Conservation (phyloP, 2,113 vertebrate genomes). For the Orthochromis malagaraziensis region DNA sequence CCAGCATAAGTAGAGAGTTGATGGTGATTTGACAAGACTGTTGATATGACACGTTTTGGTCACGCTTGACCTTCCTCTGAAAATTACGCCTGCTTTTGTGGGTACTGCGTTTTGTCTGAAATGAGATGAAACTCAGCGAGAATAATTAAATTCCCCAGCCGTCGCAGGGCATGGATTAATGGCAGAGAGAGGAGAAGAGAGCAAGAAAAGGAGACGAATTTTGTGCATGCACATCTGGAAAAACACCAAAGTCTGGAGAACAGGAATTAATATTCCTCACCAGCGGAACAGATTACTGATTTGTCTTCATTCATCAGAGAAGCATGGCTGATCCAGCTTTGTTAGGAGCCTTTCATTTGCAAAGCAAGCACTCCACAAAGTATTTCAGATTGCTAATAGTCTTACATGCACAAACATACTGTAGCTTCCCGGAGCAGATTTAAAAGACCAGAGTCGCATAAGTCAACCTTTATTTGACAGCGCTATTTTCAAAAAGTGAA, state of each 20-base stretch:
- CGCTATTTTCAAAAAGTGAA: neutral
- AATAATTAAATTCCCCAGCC: conserved; percentile 38
- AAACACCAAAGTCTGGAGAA: conserved; percentile 32
- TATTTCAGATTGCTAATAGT: conserved; percentile 14
- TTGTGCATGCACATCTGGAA: conserved; percentile 35
- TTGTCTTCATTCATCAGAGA: conserved; percentile 28
- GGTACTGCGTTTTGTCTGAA: conserved; percentile 35
- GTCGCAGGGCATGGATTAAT: conserved; percentile 21
- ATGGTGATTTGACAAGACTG: conserved; percentile 50
- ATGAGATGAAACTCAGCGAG: conserved; percentile 26
- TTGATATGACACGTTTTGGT: conserved; percentile 38
- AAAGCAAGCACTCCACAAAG: conserved; percentile 12
- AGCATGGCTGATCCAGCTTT: conserved; percentile 31
- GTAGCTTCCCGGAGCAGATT: neutral
- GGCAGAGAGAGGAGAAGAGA: neutral
- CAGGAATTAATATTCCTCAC: conserved; percentile 32
- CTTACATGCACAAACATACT: neutral
- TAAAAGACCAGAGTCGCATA: neutral
- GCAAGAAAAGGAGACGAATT: neutral
- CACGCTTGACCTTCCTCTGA: conserved; percentile 34
- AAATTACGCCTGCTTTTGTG: conserved; percentile 29
- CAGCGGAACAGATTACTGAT: conserved; percentile 19
- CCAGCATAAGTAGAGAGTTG: conserved; percentile 28
- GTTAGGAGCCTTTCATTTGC: conserved; percentile 18
- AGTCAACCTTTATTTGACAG: neutral